Evolutionary conservation across 2,797 vertebrate genomes (phyloP), one percentile per base, ranked within the genome.

Genomic region (Echeneis naucrates): DNA sequence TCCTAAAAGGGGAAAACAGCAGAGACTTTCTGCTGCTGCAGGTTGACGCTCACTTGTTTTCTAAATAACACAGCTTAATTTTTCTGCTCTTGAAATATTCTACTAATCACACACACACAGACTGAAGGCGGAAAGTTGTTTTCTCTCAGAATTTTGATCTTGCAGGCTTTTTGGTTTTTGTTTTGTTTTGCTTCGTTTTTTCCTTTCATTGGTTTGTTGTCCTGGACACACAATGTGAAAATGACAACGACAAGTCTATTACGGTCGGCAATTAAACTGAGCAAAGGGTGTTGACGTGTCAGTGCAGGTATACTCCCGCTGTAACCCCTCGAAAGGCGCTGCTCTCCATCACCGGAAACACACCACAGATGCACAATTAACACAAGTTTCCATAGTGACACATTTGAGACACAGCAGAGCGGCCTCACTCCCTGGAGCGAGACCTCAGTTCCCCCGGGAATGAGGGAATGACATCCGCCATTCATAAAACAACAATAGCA

Each of bases 401-500:
- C 62, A 27, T 77, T 80, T 70, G 32, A 82, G 67, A 52, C 26
- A 30, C 55, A 76, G 61, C 55, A 74, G 53, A 80, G 65, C 59
- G 61, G 57, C 21, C 51, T 51, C 37, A 40, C 48, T 45, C 55
- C 80, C 63, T 0, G 4, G 55, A 73, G 71, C 21, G 52, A 72
- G 71, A 51, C 57, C 58, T 79, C 59, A 4, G 42, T 44, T 71
- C 64, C 45, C 40, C 21, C n/a, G n/a, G n/a, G n/a, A n/a, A n/a
- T n/a, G n/a, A n/a, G 2, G 67, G 59, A 70, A 70, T 26, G 64
- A 76, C 4, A 40, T 17, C 24, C 38, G 16, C 78, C 84, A 85
- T 83, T 86, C 82, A 88, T 51, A 72, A 83, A 79, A 73, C 37
- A 24, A 35, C 27, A 32, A n/a, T n/a, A n/a, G 40, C 52, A 23